Conservation (phyloP, 2,113 vertebrate genomes). For the Sturnus vulgaris region DNA sequence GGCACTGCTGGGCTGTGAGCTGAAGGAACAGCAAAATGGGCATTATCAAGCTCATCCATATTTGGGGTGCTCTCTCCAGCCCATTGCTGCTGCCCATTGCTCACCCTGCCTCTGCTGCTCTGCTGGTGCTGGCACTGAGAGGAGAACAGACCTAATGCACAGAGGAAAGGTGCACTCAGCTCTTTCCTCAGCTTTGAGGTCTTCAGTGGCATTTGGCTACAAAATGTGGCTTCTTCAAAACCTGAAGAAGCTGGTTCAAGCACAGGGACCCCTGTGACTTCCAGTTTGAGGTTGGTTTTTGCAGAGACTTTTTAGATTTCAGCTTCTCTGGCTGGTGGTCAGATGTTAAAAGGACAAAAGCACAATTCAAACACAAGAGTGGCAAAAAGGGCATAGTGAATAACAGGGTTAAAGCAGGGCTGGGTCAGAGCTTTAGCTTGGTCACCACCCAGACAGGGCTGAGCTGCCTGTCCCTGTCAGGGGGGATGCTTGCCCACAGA, state of each 20-base stretch:
- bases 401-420: neutral
- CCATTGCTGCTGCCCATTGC: neutral
- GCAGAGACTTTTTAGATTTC: neutral
- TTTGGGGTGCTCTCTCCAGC: neutral
- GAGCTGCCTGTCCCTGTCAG: neutral
- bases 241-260: neutral
- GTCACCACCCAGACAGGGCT: neutral
- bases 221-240: neutral
- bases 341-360: neutral
- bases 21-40: neutral
- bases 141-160: rapidly evolving
- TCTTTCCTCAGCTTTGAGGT: neutral
- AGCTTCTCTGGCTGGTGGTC: neutral
- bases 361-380: neutral
- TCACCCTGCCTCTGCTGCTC: neutral
- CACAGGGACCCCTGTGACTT: neutral
- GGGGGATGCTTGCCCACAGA: neutral
- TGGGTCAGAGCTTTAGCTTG: neutral
- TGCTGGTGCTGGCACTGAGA: neutral
- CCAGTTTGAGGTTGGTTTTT: neutral
- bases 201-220: neutral
- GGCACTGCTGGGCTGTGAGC: neutral
- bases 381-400: neutral
- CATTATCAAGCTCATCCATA: neutral
- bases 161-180: neutral